These are phyloP conservation scores for Chesias legatella DNA, from an alignment of 2,888 invertebrate genomes.

Conservation along the genomic window DNA sequence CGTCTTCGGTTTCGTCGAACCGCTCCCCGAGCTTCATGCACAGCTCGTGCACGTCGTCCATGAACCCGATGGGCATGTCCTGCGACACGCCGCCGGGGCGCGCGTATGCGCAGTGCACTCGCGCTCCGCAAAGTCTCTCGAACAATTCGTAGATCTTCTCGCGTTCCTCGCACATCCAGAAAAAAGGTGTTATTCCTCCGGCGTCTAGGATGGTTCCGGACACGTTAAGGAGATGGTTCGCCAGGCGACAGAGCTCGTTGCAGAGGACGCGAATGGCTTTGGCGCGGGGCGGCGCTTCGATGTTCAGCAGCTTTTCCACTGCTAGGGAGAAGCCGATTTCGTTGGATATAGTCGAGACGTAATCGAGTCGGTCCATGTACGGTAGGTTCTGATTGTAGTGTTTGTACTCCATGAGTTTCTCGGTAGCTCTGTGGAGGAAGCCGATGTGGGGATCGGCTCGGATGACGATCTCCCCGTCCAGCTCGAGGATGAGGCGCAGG, in stretches of 20 bases:
- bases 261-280: slow-evolving; percentile 90
- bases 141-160: slow-evolving; percentile 93
- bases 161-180: slow-evolving; percentile 94
- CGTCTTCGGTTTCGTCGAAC: slow-evolving; percentile 92
- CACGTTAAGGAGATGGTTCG: slow-evolving; percentile 90
- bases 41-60: slow-evolving; percentile 90
- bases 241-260: slow-evolving; percentile 87
- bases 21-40: slow-evolving; percentile 84
- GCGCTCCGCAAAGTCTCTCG: slow-evolving; percentile 90
- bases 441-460: slow-evolving; percentile 93
- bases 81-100: slow-evolving; percentile 89
- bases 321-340: slow-evolving; percentile 90
- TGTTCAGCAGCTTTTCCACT: slow-evolving; percentile 90
- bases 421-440: slow-evolving; percentile 92
- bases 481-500: slow-evolving; percentile 86
- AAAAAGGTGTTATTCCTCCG: slow-evolving; percentile 93
- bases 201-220: slow-evolving; percentile 89
- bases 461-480: slow-evolving; percentile 91
- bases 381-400: slow-evolving; percentile 92
- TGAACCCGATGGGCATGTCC: slow-evolving; percentile 81
- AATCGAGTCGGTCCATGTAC: slow-evolving; percentile 93
- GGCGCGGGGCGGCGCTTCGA: slow-evolving; percentile 87
- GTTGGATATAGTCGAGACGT: slow-evolving; percentile 91
- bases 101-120: slow-evolving; percentile 91
- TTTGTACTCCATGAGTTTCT: slow-evolving; percentile 94